Evolutionary conservation across 2,797 vertebrate genomes (phyloP).

Genomic region (Gobio occitaniae): DNA sequence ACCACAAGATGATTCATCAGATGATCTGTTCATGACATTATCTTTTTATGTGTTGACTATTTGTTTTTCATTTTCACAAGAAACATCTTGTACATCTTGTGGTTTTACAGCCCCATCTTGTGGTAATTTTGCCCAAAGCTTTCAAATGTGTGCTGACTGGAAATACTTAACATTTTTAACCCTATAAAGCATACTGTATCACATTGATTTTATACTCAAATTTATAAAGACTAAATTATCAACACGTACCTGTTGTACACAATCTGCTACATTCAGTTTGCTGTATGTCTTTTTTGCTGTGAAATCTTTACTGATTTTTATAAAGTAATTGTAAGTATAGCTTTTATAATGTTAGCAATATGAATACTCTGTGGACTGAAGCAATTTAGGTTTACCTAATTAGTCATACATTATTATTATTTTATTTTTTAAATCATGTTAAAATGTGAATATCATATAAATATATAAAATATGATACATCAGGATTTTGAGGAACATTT

Average conservation of each 20-base stretch:
- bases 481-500: neutral
- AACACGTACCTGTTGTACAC: neutral
- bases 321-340: neutral
- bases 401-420: neutral
- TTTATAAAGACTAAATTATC: neutral
- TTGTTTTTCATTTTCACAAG: neutral
- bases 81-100: neutral
- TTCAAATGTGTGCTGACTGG: neutral
- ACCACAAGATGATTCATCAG: neutral
- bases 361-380: neutral
- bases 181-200: neutral
- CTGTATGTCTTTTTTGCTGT: neutral
- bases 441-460: no score
- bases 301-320: neutral
- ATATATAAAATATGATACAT: neutral
- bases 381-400: neutral
- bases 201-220: neutral
- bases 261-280: neutral
- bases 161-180: neutral
- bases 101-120: conserved; percentile 47
- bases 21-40: neutral
- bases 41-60: neutral
- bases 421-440: neutral
- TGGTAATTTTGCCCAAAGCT: conserved; percentile 27
- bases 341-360: neutral